A percentile compares a stretch with the other conserved stretches of the same genome.
Evolutionary conservation across 1,140 invertebrate genomes (phyloP).

Genomic region (Planococcus citri): DNA sequence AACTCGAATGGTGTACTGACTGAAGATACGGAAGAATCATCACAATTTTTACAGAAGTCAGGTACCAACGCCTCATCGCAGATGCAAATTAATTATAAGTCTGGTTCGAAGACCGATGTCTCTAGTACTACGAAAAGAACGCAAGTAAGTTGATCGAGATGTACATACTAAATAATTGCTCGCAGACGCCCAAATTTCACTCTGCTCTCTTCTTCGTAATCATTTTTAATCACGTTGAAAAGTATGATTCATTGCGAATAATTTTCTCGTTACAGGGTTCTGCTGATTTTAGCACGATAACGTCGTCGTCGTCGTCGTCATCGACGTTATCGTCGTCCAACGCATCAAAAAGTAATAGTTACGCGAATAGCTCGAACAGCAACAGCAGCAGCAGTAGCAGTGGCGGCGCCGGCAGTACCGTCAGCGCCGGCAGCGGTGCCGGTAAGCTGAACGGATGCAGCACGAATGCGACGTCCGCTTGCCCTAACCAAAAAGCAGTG

Average conservation of each 20-base stretch:
- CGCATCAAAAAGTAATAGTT: not conserved
- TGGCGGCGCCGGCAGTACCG: no score
- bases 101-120: not conserved
- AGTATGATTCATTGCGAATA: not conserved
- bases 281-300: not conserved
- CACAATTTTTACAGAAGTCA: conserved; percentile 5
- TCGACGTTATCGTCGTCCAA: not conserved
- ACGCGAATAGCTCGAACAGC: not conserved
- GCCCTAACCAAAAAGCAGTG: not conserved
- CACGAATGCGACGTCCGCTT: not conserved
- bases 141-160: not conserved
- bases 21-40: not conserved
- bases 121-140: not conserved
- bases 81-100: conserved; percentile 6
- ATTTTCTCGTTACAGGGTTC: not conserved
- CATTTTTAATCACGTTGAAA: no score
- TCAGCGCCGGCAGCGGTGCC: not conserved
- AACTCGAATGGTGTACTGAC: conserved; percentile 10
- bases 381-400: not conserved
- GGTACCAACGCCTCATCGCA: not conserved
- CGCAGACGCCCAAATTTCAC: no score
- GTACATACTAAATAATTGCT: no score
- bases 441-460: not conserved
- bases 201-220: no score
- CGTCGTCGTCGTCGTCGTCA: not conserved